Base-by-base conservation (phyloP, 2,888 invertebrate species). In the Heliconius cydno region DNA sequence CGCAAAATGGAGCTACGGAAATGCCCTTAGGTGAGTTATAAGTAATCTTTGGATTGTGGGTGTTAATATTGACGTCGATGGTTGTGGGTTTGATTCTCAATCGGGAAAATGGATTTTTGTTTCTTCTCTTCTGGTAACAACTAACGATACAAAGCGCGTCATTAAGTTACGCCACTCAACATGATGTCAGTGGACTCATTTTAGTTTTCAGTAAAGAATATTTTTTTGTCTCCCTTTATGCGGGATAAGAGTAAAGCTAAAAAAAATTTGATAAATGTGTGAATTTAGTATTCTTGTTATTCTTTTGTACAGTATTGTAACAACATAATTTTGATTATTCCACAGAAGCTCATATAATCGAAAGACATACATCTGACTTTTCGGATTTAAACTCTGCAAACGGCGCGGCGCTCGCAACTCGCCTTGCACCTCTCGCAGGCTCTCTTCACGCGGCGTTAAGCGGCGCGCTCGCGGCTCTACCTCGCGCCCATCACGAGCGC, bases 341-440 rank as follows among this genome's bases (percentile, higher is more conserved):
- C 2, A 22, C 52, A 72, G 72, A 52, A 28, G 72, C 22, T 12
- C 30, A 30, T 10, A 10, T 15, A 3, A 6, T 30, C 6, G 57
- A 73, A 6, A 30, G 38, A 5, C 13, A 57, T 12, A 13, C 72
- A 22, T 30, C 72, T 12, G 72, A 72, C 6, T 25, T 34, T 38
- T 3, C 41, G n/a, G 88, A 88, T 72, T 79, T 82, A 52, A 80
- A 82, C 57, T 60, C 79, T 10, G 82, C 83, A 19, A 78, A 85
- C 5, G 89, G 88, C 9, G 89, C 89, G 4, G 34, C 71, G 60
- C 87, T 90, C 63, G 92, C 92, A 60, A 30, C 84, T 1, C 87
- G 88, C 4, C 87, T 92, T 82, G 77, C 79, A 60, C 38, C 71
- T 63, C 88, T 93, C 81, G 85, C 85, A 13, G 87, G 87, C 41